Evolutionary conservation across 2,888 invertebrate genomes (phyloP), one percentile per base, ranked within the genome.

Genomic region (Allacma fusca): DNA sequence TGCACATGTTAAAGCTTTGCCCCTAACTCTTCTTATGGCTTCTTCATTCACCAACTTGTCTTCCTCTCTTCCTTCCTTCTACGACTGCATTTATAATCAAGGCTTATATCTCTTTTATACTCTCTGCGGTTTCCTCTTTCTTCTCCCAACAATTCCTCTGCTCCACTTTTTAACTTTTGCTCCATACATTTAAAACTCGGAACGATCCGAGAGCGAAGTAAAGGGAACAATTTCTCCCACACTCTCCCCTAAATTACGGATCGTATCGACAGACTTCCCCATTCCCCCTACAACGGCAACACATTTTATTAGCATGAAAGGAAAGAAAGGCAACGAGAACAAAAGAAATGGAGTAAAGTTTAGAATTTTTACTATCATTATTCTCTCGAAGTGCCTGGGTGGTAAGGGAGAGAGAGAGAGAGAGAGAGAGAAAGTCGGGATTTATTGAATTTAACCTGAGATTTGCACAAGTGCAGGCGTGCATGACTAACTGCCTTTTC

Each of bases 1-100:
- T 23, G 59, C 57, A 57, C 23, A 68, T 29, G 28, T 59, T 71
- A 57, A 34, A 57, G 59, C 68, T 69, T 43, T 69, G 40, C 68
- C 1, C n/a, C 67, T 26, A 9, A 26, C 64, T 64, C 64, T 24
- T 65, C 28, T 64, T 26, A 64, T 34, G 34, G 5, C 34, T 34
- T 34, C 34, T 34, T 4, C 9, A 34, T 34, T 34, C 34, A 34
- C 34, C 65, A 28, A 19, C 57, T 21, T 57, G 29, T 26, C 29
- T 19, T 21, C 21, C 34, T 43, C 43, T 43, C 43, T 69, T 43
- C 40, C 43, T 69, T 24, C 24, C 68, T 23, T 0, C 23, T 21
- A 24, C 12, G 23, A 26, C 62, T 62, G 24, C 62, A n/a, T 62
- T 13, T 23, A 21, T 62, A 62, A 13, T 21, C 16, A 40, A 34